These are phyloP conservation scores for Steinernema feltiae DNA, from an alignment of 1,140 invertebrate species.

Conservation along the genomic window DNA sequence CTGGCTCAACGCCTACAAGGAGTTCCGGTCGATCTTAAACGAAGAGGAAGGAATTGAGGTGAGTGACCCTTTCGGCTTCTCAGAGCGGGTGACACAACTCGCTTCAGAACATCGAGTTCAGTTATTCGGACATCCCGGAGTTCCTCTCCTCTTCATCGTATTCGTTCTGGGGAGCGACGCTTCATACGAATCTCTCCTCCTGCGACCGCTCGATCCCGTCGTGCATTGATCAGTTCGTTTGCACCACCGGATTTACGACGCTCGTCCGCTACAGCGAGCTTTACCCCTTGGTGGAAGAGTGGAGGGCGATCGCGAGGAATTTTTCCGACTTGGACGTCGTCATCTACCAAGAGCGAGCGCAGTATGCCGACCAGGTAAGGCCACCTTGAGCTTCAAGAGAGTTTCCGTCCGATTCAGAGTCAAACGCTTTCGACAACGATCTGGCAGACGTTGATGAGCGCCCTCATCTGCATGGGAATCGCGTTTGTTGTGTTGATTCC, in stretches of 20 bases:
- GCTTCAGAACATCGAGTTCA: no score
- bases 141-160: slow-evolving; percentile 22
- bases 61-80: no score
- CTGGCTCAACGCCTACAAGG: slow-evolving; percentile 32
- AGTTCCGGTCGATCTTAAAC: slow-evolving; percentile 17
- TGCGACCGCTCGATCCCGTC: slow-evolving; percentile 22
- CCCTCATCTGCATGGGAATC: slow-evolving; percentile 57
- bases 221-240: slow-evolving; percentile 31
- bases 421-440: slow-evolving; percentile 54
- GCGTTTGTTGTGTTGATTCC: slow-evolving; percentile 58
- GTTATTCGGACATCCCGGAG: slow-evolving; percentile 26
- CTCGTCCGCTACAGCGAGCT: slow-evolving; percentile 36
- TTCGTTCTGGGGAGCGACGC: slow-evolving; percentile 24
- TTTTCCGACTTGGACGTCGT: slow-evolving; percentile 28
- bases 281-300: slow-evolving; percentile 33
- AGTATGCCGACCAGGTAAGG: slow-evolving; percentile 35
- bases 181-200: slow-evolving; percentile 17
- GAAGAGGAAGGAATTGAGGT: slow-evolving; percentile 16
- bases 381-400: neutral
- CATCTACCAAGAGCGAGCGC: slow-evolving; percentile 30
- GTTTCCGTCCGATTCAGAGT: slow-evolving; percentile 42
- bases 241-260: slow-evolving; percentile 37
- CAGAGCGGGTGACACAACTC: no score
- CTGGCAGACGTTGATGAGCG: slow-evolving; percentile 57
- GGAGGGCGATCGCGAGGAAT: slow-evolving; percentile 30